These are phyloP conservation scores for Australoheros scitulus DNA, from an alignment of 2,113 vertebrate species.

Conservation along the genomic window DNA sequence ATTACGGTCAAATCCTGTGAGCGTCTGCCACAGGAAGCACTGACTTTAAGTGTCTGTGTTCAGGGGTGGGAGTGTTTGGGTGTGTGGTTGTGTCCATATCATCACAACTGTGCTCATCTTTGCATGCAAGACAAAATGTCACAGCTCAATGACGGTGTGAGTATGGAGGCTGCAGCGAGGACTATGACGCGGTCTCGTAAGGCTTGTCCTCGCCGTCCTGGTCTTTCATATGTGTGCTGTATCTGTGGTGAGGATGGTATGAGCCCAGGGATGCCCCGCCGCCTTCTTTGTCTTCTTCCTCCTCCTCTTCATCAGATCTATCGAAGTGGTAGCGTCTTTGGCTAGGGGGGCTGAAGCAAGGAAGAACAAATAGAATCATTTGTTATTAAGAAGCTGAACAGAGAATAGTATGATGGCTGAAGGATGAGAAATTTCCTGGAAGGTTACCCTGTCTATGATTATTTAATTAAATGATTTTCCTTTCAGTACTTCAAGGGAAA, in stretches of 20 bases:
- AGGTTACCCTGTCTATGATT: neutral
- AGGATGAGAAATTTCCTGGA: neutral
- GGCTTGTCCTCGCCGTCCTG: conserved; percentile 81
- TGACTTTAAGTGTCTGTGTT: neutral
- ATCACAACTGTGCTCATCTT: neutral
- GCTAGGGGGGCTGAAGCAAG: conserved; percentile 83
- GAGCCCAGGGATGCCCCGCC: conserved; percentile 73
- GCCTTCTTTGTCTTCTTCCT: conserved; percentile 83
- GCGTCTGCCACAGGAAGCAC: conserved; percentile 3
- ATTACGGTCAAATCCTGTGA: neutral
- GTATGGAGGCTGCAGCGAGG: neutral
- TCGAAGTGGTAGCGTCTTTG: conserved; percentile 81
- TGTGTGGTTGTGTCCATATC: conserved; percentile 1
- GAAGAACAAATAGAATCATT: conserved; percentile 1
- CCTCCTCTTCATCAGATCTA: conserved; percentile 88
- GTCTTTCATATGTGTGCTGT: conserved; percentile 81
- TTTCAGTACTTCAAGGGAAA: neutral
- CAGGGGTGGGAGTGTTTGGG: neutral
- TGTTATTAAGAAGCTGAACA: neutral
- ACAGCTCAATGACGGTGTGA: neutral
- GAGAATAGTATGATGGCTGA: neutral
- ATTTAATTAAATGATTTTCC: neutral
- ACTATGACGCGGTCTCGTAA: conserved; percentile 71
- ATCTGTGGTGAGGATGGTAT: conserved; percentile 74
- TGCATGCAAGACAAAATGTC: conserved; percentile 43